Evolutionary conservation across 1,140 invertebrate species (phyloP).

Genomic region (Eueides isabella): DNA sequence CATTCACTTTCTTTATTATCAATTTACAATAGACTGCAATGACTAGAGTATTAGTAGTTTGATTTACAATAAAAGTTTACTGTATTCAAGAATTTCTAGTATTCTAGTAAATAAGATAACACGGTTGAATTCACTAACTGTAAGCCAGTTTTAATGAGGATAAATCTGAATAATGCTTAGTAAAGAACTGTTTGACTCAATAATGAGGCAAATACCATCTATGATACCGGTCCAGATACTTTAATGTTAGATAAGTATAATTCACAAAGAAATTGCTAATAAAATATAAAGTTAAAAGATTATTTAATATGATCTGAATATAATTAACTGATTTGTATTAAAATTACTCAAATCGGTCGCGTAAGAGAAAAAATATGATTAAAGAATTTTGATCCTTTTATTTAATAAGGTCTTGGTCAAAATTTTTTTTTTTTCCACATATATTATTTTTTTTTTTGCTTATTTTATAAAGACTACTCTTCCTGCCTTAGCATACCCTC

Average conservation of each 20-base stretch:
- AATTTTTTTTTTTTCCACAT: not conserved
- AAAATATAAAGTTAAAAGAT: not conserved
- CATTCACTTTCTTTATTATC: slow-evolving; percentile 24
- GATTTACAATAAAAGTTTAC: slow-evolving; percentile 5
- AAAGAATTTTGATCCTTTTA: not conserved
- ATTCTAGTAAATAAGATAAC: not conserved
- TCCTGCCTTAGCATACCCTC: not conserved
- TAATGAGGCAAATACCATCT: not conserved
- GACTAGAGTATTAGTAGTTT: slow-evolving; percentile 3
- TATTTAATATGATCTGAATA: not conserved
- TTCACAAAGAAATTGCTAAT: too few species aligned
- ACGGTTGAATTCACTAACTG: slow-evolving; percentile 29
- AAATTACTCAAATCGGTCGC: not conserved
- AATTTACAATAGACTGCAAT: not conserved
- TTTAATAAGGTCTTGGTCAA: not conserved
- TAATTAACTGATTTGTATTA: not conserved
- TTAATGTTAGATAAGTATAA: not conserved
- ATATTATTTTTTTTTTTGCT: slow-evolving; percentile 3
- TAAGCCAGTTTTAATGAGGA: slow-evolving; percentile 32
- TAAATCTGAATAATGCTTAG: slow-evolving; percentile 17
- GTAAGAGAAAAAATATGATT: not conserved
- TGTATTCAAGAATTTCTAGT: slow-evolving; percentile 2
- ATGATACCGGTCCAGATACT: not conserved
- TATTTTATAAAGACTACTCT: not conserved
- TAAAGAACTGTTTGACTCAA: not conserved